Percentiles rank a stretch among this genome's conserved stretches.
phyloP scores from a whole-genome alignment of 2,888 invertebrate species.

The Teleogryllus oceanicus region DNA sequence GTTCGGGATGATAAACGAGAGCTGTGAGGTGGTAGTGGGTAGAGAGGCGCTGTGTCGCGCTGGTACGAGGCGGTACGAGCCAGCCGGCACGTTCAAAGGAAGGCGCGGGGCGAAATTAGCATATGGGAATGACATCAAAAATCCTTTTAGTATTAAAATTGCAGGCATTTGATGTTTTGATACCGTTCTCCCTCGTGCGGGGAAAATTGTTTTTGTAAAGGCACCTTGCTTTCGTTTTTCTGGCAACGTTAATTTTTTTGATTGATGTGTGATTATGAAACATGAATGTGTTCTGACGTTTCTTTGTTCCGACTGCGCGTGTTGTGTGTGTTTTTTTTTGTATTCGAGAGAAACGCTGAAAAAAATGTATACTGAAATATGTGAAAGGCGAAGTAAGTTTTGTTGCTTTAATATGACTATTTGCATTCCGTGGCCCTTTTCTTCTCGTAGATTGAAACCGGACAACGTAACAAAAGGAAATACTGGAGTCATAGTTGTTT shows the following conservation, averaged over 20 bases:
- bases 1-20: too few species aligned
- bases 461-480: too few species aligned
- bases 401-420: too few species aligned
- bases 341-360: too few species aligned
- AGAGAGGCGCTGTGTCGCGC: too few species aligned
- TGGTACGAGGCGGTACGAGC: not conserved
- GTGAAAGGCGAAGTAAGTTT: too few species aligned
- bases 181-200: not conserved
- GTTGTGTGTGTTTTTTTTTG: not conserved
- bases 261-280: not conserved
- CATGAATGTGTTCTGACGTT: not conserved
- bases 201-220: conserved; percentile 9
- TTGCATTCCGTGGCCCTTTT: too few species aligned
- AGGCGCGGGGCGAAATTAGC: not conserved
- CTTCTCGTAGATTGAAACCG: too few species aligned
- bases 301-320: not conserved
- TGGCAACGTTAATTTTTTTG: not conserved
- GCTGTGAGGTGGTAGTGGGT: too few species aligned
- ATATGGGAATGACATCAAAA: conserved; percentile 12
- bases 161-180: conserved; percentile 5
- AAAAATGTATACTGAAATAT: too few species aligned
- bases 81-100: not conserved
- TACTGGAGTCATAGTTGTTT: too few species aligned
- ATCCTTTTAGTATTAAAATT: conserved; percentile 18
- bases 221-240: conserved; percentile 8